Evolutionary conservation across 1,140 invertebrate species (phyloP), one percentile per base, ranked within the genome.

Genomic region (Trichonephila clavata): DNA sequence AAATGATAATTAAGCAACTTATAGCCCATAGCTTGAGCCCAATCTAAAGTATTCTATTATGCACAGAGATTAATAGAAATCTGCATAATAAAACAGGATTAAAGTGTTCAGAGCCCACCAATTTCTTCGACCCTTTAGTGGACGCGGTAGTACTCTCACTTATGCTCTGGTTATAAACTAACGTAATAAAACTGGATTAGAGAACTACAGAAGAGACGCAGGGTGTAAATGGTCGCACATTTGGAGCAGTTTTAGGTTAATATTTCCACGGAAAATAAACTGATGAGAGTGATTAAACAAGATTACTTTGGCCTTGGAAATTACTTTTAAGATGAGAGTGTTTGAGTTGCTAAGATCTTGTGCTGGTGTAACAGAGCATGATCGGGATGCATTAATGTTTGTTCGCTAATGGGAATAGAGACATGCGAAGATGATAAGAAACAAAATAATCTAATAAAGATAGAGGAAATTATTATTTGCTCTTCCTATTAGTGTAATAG

Each of bases 281-380:
- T 43, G 80, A 83, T 83, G 80, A 83, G 50, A 83, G 80, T 57
- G 80, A 83, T 57, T 83, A 83, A 83, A 83, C 80, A 83, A 83
- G 39, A 83, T 83, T 83, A 71, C 68, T 27, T 27, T 71, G 3
- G 7, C 68, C 68, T 71, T 71, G 68, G 13, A 71, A 71, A 71
- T 71, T 71, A 71, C 68, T 18, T 71, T 71, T 71, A 24, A 71
- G 68, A 32, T 16, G 27, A 32, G 24, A 71, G 68, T 32, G 68
- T 71, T 71, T 71, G 68, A 71, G 68, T 71, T 71, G 10, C 27
- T 71, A 32, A 71, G 68, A 32, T 32, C 50, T 50, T 50, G 50
- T 50, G 50, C 50, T 10, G 3, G 24, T 39, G 27, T 14, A 32
- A 27, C 71, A 77, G 27, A 18, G 13, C 71, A 77, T 77, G 71